A percentile compares a stretch with the other conserved stretches of the same genome.
These are phyloP conservation scores for Drosophila picticornis DNA, from an alignment of 2,888 invertebrate species.

Conservation along the genomic window DNA sequence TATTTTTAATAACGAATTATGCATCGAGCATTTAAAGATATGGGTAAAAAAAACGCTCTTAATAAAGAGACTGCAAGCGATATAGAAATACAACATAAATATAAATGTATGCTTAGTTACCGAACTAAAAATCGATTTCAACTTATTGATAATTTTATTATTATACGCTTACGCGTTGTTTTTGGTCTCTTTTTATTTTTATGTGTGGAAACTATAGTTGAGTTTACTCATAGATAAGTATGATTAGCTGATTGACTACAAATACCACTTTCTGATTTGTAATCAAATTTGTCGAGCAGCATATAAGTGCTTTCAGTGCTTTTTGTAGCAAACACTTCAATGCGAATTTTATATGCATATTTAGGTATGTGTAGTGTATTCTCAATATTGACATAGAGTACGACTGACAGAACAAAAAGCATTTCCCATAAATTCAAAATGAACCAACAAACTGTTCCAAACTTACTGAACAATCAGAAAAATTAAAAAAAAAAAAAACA, in stretches of 20 bases:
- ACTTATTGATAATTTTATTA: background rate
- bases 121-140: background rate
- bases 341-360: constrained; percentile 50
- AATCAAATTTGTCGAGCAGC: constrained; percentile 9
- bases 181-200: background rate
- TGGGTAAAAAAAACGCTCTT: background rate
- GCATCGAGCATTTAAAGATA: constrained; percentile 19
- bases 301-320: background rate
- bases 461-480: background rate
- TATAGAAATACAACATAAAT: background rate
- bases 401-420: constrained; percentile 3
- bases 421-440: constrained; percentile 26
- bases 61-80: constrained; percentile 15
- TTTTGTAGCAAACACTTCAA: constrained; percentile 10
- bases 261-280: constrained; percentile 8
- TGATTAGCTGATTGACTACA: background rate
- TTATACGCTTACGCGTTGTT: background rate
- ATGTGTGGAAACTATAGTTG: background rate
- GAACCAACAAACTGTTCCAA: constrained; percentile 51
- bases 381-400: constrained; percentile 33
- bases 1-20: constrained; percentile 18
- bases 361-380: constrained; percentile 32
- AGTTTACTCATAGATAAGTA: background rate
- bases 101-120: background rate
- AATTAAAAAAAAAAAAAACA: background rate